These are phyloP conservation scores for Strongylocentrotus purpuratus DNA, from an alignment of 35 echinoderm and acorn worm species.

Conservation along the genomic window DNA sequence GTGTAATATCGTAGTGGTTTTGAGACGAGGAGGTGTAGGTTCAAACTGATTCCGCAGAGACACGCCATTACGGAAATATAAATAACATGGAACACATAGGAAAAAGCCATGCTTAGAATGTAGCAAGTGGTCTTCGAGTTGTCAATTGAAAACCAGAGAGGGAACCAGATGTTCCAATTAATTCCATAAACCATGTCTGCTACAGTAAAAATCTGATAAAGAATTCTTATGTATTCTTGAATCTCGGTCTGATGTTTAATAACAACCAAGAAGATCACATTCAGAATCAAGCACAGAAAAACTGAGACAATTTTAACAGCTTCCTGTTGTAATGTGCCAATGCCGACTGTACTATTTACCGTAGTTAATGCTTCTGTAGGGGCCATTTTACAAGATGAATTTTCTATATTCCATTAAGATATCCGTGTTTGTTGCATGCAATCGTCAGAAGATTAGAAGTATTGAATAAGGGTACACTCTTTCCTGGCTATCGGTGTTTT, in stretches of 20 bases:
- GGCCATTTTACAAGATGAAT: neutral
- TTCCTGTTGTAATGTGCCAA: neutral
- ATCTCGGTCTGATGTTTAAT: neutral
- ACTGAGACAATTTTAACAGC: neutral
- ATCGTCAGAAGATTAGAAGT: neutral
- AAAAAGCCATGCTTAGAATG: neutral
- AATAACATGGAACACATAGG: neutral
- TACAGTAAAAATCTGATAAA: neutral
- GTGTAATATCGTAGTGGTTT: neutral
- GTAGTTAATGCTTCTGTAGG: neutral
- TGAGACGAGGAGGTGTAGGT: neutral
- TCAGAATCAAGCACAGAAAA: neutral
- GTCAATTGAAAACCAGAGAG: neutral
- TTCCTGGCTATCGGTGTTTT: no score
- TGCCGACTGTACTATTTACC: neutral
- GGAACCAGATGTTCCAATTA: neutral
- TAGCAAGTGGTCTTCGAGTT: neutral
- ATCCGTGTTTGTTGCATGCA: neutral
- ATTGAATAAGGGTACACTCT: no score
- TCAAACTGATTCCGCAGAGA: neutral
- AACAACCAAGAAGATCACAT: neutral
- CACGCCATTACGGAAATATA: neutral
- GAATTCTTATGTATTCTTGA: neutral
- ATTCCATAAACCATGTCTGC: neutral
- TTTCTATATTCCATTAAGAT: neutral